A percentile compares a stretch with the other conserved stretches of the same genome.
Conservation (phyloP, 2,113 vertebrate genomes). For the Hippocampus comes region DNA sequence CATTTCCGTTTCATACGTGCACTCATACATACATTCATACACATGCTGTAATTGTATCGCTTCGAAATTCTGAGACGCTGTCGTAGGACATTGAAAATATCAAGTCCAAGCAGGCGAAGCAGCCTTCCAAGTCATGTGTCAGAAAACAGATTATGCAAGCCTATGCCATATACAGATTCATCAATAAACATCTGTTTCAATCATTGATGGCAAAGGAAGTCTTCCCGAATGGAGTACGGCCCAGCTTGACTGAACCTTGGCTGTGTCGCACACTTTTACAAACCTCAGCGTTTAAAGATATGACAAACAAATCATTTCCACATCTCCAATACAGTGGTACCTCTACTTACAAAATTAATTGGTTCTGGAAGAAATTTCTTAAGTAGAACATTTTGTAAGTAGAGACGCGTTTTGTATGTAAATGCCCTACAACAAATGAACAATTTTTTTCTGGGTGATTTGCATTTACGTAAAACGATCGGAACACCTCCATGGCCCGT, state of each 20-base stretch:
- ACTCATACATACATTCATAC: slow-evolving; percentile 7
- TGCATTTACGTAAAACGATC: too few species aligned
- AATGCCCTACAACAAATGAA: too few species aligned
- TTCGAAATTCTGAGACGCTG: slow-evolving; percentile 1
- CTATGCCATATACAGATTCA: not conserved
- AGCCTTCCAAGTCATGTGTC: not conserved
- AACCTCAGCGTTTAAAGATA: not conserved
- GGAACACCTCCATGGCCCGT: too few species aligned
- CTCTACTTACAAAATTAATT: too few species aligned
- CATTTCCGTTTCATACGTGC: slow-evolving; percentile 3
- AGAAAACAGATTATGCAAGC: not conserved
- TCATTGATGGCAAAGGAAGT: slow-evolving; percentile 11
- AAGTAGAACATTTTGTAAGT: too few species aligned
- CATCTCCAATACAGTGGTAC: not conserved
- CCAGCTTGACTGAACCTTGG: slow-evolving; percentile 11
- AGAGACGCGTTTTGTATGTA: too few species aligned
- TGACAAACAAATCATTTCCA: not conserved
- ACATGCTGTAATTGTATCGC: not conserved
- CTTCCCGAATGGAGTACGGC: slow-evolving; percentile 3
- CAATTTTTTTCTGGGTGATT: too few species aligned
- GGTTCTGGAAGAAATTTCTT: too few species aligned
- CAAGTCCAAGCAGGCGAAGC: not conserved
- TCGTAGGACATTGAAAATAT: not conserved
- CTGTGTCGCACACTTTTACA: not conserved
- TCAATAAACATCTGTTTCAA: slow-evolving; percentile 8